Percentiles rank a stretch among this genome's conserved stretches.
Evolutionary conservation across 1,140 invertebrate genomes (phyloP).

Genomic region (Drosophila kohkoa): DNA sequence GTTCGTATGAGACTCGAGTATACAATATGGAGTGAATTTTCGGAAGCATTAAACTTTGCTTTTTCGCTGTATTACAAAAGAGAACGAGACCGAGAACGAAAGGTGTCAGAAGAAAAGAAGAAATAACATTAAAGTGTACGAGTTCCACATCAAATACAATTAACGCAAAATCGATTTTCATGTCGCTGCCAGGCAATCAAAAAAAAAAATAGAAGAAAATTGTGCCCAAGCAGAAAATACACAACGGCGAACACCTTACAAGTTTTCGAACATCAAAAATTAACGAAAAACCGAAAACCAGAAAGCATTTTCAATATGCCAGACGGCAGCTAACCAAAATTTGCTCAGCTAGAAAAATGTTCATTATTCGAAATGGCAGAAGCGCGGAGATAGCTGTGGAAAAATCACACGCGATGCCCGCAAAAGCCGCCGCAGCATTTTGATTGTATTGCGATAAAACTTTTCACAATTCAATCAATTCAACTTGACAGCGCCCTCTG

Average conservation of each 20-base stretch:
- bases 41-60: constrained; percentile 16
- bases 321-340: constrained; percentile 25
- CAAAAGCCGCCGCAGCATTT: constrained; percentile 67
- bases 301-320: constrained; percentile 44
- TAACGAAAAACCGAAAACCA: not conserved
- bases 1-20: not conserved
- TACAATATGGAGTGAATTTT: constrained; percentile 30
- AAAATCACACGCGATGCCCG: constrained; percentile 52
- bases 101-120: constrained; percentile 11
- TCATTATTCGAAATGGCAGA: constrained; percentile 65
- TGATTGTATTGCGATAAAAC: constrained; percentile 72
- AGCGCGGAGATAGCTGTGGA: constrained; percentile 23
- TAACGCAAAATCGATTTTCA: constrained; percentile 69
- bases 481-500: constrained; percentile 25
- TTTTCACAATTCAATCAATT: constrained; percentile 79
- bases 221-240: constrained; percentile 9
- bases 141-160: constrained; percentile 59
- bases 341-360: constrained; percentile 48
- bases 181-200: constrained; percentile 60
- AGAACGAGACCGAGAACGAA: not conserved
- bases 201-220: constrained; percentile 27
- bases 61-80: constrained; percentile 38
- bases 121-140: constrained; percentile 13
- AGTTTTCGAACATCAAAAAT: constrained; percentile 37
- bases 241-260: constrained; percentile 19